Conservation (phyloP, 2,797 vertebrate genomes). For the Lepilemur septentrionalis region DNA sequence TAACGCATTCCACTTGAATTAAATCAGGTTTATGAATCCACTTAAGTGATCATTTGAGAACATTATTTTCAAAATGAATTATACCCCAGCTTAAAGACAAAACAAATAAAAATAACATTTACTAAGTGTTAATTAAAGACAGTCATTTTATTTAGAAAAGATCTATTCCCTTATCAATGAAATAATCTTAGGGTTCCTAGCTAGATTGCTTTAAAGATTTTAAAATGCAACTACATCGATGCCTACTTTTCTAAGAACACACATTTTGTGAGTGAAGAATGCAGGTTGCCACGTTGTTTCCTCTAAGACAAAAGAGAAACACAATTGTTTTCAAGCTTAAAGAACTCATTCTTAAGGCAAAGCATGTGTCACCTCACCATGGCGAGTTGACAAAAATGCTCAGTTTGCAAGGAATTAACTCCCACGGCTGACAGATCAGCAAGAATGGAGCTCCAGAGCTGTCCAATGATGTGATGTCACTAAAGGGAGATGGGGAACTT, state of each 20-base stretch:
- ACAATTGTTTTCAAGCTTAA: constrained; percentile 9
- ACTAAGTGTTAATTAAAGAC: neutral
- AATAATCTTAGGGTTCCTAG: neutral
- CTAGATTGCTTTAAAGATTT: neutral
- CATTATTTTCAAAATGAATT: neutral
- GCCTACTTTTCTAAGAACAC: neutral
- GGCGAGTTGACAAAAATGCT: neutral
- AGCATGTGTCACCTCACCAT: neutral
- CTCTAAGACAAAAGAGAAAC: constrained; percentile 22
- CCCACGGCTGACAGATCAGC: neutral
- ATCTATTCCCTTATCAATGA: neutral
- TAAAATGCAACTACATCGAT: neutral
- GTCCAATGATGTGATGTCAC: neutral
- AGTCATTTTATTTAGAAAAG: constrained; percentile 26
- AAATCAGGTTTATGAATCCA: neutral
- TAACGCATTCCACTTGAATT: neutral
- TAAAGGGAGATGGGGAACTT: neutral
- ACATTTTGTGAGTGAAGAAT: neutral
- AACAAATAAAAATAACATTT: neutral
- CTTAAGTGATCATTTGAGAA: neutral
- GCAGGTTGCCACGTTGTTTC: neutral
- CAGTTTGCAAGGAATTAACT: constrained; percentile 42
- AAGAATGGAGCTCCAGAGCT: neutral
- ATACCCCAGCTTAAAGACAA: neutral
- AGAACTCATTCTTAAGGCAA: constrained; percentile 34